Evolutionary conservation across 2,113 vertebrate genomes (phyloP).

Genomic region (Caloenas nicobarica): DNA sequence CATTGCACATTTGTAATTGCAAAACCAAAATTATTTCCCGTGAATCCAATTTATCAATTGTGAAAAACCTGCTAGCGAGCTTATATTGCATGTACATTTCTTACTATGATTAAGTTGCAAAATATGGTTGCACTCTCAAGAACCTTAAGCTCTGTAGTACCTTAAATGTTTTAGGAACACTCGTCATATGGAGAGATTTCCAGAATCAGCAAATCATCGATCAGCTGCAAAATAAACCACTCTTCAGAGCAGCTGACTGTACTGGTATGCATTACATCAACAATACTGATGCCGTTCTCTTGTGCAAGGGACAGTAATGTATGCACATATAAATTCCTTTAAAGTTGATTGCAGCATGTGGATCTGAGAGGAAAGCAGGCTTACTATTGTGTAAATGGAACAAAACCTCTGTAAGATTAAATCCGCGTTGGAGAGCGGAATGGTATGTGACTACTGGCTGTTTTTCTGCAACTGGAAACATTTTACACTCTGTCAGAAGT

Average conservation of each 20-base stretch:
- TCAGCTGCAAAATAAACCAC: conserved; percentile 21
- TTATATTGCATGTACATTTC: not conserved
- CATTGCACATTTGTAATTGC: not conserved
- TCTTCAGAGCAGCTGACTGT: conserved; percentile 15
- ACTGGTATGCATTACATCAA: not conserved
- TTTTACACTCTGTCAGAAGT: not conserved
- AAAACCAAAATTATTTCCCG: not conserved
- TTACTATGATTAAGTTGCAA: conserved; percentile 20
- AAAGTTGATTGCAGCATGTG: not conserved
- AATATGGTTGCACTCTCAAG: conserved; percentile 23
- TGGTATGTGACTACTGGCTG: not conserved
- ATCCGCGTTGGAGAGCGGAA: not conserved
- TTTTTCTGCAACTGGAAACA: conserved; percentile 8
- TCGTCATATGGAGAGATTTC: conserved; percentile 46
- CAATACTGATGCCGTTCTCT: not conserved
- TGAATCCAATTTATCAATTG: not conserved
- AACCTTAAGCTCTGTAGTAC: conserved; percentile 9
- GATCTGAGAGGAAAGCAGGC: not conserved
- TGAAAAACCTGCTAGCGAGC: not conserved
- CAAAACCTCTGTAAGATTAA: not conserved
- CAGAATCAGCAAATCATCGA: conserved; percentile 25
- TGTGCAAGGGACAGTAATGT: not conserved
- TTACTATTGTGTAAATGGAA: not conserved
- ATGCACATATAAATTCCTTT: not conserved
- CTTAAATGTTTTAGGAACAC: conserved; percentile 50